These are phyloP conservation scores for Hemitrygon akajei DNA, from an alignment of 2,797 vertebrate genomes.

Conservation along the genomic window DNA sequence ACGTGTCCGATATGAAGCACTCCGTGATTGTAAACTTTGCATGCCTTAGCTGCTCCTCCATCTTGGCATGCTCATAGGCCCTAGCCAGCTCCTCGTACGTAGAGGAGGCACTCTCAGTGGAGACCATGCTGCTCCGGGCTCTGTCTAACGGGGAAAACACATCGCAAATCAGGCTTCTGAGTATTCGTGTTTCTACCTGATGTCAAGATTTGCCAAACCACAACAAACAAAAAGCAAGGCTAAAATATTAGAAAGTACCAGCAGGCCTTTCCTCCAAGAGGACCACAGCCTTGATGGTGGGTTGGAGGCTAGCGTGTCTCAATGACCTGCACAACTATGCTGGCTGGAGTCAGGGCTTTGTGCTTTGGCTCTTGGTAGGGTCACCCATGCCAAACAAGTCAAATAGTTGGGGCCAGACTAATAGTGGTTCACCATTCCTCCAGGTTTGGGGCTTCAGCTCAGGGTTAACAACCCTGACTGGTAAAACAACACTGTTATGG, in stretches of 20 bases:
- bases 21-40: constrained; percentile 99
- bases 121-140: constrained; percentile 98
- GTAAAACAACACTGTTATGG: no score
- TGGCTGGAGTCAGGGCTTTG: no score
- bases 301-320: no score
- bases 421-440: no score
- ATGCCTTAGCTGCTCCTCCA: constrained; percentile 96
- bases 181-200: not conserved
- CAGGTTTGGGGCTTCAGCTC: no score
- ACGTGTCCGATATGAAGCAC: constrained; percentile 99
- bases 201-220: not conserved
- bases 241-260: not conserved
- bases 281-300: no score
- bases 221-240: not conserved
- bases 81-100: constrained; percentile 95
- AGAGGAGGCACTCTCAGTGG: constrained; percentile 96
- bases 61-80: constrained; percentile 95
- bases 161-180: not conserved
- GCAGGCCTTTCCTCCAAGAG: no score
- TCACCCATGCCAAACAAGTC: no score
- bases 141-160: constrained; percentile 63
- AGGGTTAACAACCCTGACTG: no score
- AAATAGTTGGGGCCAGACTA: no score
- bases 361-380: no score
- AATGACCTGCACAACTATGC: no score